A percentile compares a stretch with the other conserved stretches of the same genome.
phyloP scores from a whole-genome alignment of 1,140 invertebrate species.

The Lepidurus couesii region DNA sequence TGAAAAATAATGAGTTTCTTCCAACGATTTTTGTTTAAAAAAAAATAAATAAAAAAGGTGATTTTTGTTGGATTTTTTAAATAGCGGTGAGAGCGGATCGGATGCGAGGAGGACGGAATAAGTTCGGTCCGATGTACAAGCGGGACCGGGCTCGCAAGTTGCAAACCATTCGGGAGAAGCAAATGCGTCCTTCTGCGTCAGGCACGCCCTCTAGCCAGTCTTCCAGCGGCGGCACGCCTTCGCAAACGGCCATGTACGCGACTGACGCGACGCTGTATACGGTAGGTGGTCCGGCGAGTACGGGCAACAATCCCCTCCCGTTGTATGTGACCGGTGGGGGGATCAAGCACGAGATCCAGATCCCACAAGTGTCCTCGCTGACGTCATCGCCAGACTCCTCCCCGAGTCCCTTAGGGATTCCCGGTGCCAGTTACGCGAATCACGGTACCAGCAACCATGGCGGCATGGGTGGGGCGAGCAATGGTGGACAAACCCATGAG shows the following conservation, averaged over 20 bases:
- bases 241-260: neutral
- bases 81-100: slow-evolving; percentile 96
- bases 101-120: slow-evolving; percentile 97
- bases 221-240: slow-evolving; percentile 44
- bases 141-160: slow-evolving; percentile 90
- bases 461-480: slow-evolving; percentile 26
- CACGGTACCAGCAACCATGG: neutral
- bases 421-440: slow-evolving; percentile 24
- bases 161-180: slow-evolving; percentile 84
- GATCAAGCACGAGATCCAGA: slow-evolving; percentile 93
- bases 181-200: slow-evolving; percentile 59
- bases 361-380: slow-evolving; percentile 85
- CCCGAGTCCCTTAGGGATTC: slow-evolving; percentile 47
- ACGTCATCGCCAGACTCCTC: slow-evolving; percentile 86
- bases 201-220: slow-evolving; percentile 40
- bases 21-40: neutral
- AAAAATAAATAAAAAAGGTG: slow-evolving; percentile 12
- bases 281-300: neutral
- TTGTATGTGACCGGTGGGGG: slow-evolving; percentile 41
- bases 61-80: slow-evolving; percentile 47
- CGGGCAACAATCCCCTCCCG: slow-evolving; percentile 37
- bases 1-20: neutral
- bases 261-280: neutral
- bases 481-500: neutral
- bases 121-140: slow-evolving; percentile 99